Evolutionary conservation across 2,113 vertebrate species (phyloP), one percentile per base, ranked within the genome.

Genomic region (Oplegnathus fasciatus): DNA sequence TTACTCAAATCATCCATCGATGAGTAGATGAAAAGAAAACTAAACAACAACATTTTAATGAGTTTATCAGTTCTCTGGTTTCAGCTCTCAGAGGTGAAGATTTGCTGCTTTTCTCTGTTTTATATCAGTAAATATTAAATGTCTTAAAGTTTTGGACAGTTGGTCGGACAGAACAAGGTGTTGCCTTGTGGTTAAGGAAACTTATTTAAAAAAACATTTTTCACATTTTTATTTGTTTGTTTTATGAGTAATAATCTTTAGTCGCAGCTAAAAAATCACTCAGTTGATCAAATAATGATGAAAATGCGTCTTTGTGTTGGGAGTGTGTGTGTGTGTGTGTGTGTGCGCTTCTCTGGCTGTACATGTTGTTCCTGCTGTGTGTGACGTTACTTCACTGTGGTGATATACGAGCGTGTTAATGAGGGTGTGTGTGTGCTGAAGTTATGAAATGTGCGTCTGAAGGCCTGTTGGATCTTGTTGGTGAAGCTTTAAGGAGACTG

Each of bases 401-500:
- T 65, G 48, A 66, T 50, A 32, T 40, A 24, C 1, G n/a, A 18
- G 58, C 65, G 67, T 66, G 60, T 57, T 24, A 6, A 48, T 55
- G 50, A 44, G 61, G 14, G 64, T n/a, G 83, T 20, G 81, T 75
- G 44, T 40, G 30, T 32, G 50, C n/a, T 66, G 17, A 3, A 46
- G 34, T 83, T 85, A 32, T 80, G 72, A 87, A 83, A 79, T 0
- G 42, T 46, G 46, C 0, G 10, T 44, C 34, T 62, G 26, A 32
- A 22, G 62, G 48, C 87, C 68, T 88, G 89, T 88, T 2, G 0
- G 37, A 18, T 61, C 91, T 85, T 82, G 89, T 84, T 8, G 18
- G 14, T 32, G 69, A 57, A 32, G 46, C n/a, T 67, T 32, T 5
- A n/a, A 6, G 5, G 13, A 64, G 50, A 2, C 26, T 3, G 52